Percentiles rank a stretch among this genome's conserved stretches.
Evolutionary conservation across 2,797 vertebrate genomes (phyloP).

Genomic region (Holocentrus rufus): DNA sequence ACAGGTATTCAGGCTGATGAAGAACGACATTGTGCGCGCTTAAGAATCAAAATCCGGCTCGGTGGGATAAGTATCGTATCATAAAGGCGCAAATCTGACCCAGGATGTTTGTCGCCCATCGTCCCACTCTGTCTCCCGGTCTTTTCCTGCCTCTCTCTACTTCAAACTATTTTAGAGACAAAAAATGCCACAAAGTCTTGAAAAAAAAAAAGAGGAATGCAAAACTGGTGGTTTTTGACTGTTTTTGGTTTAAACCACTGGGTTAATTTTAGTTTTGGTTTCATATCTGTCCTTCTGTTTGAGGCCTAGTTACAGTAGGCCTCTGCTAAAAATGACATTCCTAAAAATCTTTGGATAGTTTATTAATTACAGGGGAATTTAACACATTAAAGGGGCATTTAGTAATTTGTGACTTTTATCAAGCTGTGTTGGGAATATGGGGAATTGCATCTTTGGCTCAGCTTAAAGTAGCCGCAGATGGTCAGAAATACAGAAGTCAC

Average conservation of each 20-base stretch:
- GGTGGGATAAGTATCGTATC: too few species aligned
- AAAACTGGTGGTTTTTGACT: background rate
- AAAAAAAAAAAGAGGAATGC: too few species aligned
- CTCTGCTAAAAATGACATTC: background rate
- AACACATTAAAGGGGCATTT: background rate
- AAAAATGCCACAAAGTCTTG: too few species aligned
- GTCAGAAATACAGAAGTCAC: too few species aligned
- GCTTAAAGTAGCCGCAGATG: too few species aligned
- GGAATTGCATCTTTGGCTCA: background rate
- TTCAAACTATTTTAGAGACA: too few species aligned
- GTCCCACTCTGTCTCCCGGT: too few species aligned
- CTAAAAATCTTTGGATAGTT: conserved; percentile 15
- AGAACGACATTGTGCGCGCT: background rate
- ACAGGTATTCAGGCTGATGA: conserved; percentile 6
- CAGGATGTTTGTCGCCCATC: too few species aligned
- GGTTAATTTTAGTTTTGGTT: conserved; percentile 52
- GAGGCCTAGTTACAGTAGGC: background rate
- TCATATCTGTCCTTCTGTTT: conserved; percentile 21
- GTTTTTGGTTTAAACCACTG: conserved; percentile 3
- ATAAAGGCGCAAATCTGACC: too few species aligned
- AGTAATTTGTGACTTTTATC: background rate
- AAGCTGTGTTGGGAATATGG: conserved; percentile 9
- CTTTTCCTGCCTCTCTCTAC: too few species aligned
- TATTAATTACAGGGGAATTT: background rate
- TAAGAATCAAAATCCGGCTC: background rate